These are phyloP conservation scores for Bombycilla garrulus DNA, from an alignment of 2,113 vertebrate genomes.

Conservation along the genomic window DNA sequence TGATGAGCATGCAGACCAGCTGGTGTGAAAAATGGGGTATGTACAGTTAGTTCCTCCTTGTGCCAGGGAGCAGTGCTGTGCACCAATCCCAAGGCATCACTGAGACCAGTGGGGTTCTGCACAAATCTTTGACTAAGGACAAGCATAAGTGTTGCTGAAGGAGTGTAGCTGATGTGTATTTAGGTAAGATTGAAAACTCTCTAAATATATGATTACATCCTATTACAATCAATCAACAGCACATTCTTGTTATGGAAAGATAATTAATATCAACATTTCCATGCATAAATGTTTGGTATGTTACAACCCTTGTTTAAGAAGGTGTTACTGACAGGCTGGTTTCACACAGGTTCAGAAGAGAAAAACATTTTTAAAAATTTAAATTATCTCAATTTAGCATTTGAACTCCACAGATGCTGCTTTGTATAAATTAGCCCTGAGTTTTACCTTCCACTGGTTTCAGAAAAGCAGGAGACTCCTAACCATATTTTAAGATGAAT, in stretches of 20 bases:
- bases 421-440: not conserved
- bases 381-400: not conserved
- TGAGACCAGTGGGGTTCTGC: not conserved
- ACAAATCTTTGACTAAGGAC: not conserved
- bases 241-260: not conserved
- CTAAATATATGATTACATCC: not conserved
- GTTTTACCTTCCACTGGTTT: not conserved
- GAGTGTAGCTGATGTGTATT: not conserved
- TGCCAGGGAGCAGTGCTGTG: not conserved
- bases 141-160: not conserved
- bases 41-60: accelerated
- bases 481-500: not conserved
- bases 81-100: not conserved
- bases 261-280: not conserved
- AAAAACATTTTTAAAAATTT: not conserved
- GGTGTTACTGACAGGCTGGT: not conserved
- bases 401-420: not conserved
- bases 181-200: not conserved
- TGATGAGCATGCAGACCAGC: not conserved
- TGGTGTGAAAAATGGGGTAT: accelerated
- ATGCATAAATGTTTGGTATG: not conserved
- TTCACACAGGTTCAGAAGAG: not conserved
- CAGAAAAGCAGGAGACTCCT: not conserved
- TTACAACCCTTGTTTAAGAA: constrained; percentile 5
- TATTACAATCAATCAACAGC: not conserved